These are phyloP conservation scores for Drosophila nasuta DNA, from an alignment of 1,140 invertebrate genomes.

Conservation along the genomic window DNA sequence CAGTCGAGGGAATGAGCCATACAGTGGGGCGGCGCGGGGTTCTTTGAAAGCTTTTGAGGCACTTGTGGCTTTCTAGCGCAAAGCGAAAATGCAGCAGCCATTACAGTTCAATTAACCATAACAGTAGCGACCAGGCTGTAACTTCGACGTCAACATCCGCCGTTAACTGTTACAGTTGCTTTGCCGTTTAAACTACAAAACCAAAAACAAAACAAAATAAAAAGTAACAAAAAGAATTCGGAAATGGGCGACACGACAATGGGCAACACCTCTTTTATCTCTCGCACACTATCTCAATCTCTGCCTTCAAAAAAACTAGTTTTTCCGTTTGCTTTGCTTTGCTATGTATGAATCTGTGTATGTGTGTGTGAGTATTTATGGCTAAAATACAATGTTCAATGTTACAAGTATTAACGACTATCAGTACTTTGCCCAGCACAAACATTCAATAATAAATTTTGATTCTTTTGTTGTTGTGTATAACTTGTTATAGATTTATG, in stretches of 20 bases:
- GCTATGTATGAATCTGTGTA: conserved; percentile 10
- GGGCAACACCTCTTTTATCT: background rate
- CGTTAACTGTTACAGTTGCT: conserved; percentile 23
- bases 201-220: background rate
- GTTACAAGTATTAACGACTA: conserved; percentile 44
- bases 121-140: background rate
- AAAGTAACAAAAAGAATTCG: background rate
- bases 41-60: conserved; percentile 54
- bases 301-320: conserved; percentile 20
- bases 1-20: background rate
- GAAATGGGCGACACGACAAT: conserved; percentile 10
- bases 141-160: background rate
- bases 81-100: conserved; percentile 22
- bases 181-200: conserved; percentile 34
- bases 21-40: background rate
- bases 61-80: conserved; percentile 53
- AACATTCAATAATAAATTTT: conserved; percentile 15
- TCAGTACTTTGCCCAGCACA: conserved; percentile 68
- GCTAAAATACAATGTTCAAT: conserved; percentile 16
- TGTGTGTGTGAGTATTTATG: conserved; percentile 19
- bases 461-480: conserved; percentile 8
- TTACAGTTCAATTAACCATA: conserved; percentile 7
- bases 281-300: conserved; percentile 1
- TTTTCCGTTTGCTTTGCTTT: background rate
- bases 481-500: background rate